A percentile compares a stretch with the other conserved stretches of the same genome.
phyloP scores from a whole-genome alignment of 2,888 invertebrate genomes.

The Thymelicus sylvestris region DNA sequence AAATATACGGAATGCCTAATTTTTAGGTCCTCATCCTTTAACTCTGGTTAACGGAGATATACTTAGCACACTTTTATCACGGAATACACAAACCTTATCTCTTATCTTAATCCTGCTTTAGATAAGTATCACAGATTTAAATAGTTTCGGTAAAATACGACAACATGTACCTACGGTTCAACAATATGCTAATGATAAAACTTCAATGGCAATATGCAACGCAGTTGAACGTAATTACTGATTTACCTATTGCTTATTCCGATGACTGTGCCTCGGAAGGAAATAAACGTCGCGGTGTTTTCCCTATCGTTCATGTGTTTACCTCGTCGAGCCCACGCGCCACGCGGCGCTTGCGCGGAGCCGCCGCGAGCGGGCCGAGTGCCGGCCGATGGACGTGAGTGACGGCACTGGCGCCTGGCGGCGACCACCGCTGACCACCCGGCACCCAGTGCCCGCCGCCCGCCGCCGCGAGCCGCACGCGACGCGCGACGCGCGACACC shows the following conservation, averaged over 20 bases:
- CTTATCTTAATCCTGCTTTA: no score
- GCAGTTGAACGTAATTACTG: background rate
- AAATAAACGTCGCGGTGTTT: slow-evolving; percentile 28
- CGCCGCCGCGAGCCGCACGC: slow-evolving; percentile 39
- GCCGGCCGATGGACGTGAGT: slow-evolving; percentile 39
- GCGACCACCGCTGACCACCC: slow-evolving; percentile 48
- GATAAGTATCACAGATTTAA: no score
- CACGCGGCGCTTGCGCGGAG: slow-evolving; percentile 61
- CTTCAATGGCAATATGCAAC: slow-evolving; percentile 6
- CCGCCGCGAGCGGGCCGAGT: no score
- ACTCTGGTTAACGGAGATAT: no score
- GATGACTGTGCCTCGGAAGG: slow-evolving; percentile 14
- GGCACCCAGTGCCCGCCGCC: slow-evolving; percentile 44
- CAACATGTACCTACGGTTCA: no score
- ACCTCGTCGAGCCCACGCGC: slow-evolving; percentile 41
- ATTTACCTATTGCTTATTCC: slow-evolving; percentile 24
- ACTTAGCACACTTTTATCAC: no score
- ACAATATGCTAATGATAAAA: no score
- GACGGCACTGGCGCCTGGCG: slow-evolving; percentile 21
- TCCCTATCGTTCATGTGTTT: slow-evolving; percentile 36
- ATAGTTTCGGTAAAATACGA: no score
- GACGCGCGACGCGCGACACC: slow-evolving; percentile 32
- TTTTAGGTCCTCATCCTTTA: no score
- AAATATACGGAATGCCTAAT: no score
- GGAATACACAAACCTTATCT: no score